Evolutionary conservation across 2,113 vertebrate species (phyloP), one percentile per base, ranked within the genome.

Genomic region (Argyrosomus japonicus): DNA sequence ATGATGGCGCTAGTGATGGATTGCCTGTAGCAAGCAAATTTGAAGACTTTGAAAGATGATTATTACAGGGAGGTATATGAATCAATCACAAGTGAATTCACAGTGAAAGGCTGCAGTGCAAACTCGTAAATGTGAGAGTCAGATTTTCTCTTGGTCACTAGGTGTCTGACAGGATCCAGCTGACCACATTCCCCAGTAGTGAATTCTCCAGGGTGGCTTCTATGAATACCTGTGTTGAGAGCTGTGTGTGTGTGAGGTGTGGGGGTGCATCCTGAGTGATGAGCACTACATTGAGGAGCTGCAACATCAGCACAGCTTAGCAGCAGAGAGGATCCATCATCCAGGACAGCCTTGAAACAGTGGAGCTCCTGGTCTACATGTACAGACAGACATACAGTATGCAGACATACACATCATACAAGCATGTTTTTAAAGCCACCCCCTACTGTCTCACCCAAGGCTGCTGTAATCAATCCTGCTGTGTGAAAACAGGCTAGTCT

Each of bases 281-380:
- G 84, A 88, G 79, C 47, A 23, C 56, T 47, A 68, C 62, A 67
- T 13, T 61, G 32, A 36, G 77, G 75, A 88, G 85, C 82, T 92
- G 93, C 92, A 90, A 68, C 75, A 77, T 91, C 92, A 91, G 92
- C 92, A 88, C 53, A 76, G 70, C 62, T 57, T 54, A 63, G 47
- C 67, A 72, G 54, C 50, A 70, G 50, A 76, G 86, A 90, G 89
- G 84, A 95, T 95, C 89, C 89, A 95, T 96, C 94, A 95, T 79
- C 51, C 62, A 67, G 74, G 87, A 90, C 88, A 83, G 84, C 45
- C 21, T 58, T 60, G 76, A 53, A 85, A 84, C 58, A 69, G 87
- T 56, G 58, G 77, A 75, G 50, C 56, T 64, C 56, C 74, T 47
- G 81, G 81, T 68, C 77, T 56, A 57, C 53, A 80, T 67, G 84